Conservation (phyloP, 1,140 invertebrate species). For the Battus philenor region DNA sequence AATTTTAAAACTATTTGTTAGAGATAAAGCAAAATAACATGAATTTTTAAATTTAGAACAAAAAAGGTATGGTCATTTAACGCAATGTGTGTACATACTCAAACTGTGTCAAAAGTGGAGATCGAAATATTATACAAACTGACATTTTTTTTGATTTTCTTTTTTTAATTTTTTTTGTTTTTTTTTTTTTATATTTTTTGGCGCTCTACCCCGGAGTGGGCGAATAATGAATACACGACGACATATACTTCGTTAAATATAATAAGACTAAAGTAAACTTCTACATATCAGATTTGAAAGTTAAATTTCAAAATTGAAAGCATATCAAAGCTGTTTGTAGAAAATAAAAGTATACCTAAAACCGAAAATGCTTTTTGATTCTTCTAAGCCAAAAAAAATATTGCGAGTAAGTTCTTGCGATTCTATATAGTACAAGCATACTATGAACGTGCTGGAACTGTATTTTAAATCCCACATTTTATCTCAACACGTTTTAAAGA, state of each 20-base stretch:
- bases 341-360: constrained; percentile 32
- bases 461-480: constrained; percentile 10
- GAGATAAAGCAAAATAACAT: no score
- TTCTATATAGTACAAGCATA: constrained; percentile 8
- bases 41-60: no score
- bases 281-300: constrained; percentile 45
- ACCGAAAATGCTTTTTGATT: constrained; percentile 28
- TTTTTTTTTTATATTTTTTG: constrained; percentile 44
- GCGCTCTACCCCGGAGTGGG: constrained; percentile 63
- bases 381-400: constrained; percentile 14
- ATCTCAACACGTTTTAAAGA: constrained; percentile 16
- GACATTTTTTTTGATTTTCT: no score
- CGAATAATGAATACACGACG: constrained; percentile 60
- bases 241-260: constrained; percentile 49
- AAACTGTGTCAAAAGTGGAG: no score
- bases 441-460: constrained; percentile 6
- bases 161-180: constrained; percentile 15
- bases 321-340: constrained; percentile 50
- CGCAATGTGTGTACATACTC: no score
- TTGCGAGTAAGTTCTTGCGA: constrained; percentile 4
- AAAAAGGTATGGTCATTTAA: no score
- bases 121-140: no score
- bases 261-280: constrained; percentile 30
- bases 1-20: no score
- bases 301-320: constrained; percentile 23